These are phyloP conservation scores for Rhaphigaster nebulosa DNA, from an alignment of 2,888 invertebrate genomes.

Conservation along the genomic window DNA sequence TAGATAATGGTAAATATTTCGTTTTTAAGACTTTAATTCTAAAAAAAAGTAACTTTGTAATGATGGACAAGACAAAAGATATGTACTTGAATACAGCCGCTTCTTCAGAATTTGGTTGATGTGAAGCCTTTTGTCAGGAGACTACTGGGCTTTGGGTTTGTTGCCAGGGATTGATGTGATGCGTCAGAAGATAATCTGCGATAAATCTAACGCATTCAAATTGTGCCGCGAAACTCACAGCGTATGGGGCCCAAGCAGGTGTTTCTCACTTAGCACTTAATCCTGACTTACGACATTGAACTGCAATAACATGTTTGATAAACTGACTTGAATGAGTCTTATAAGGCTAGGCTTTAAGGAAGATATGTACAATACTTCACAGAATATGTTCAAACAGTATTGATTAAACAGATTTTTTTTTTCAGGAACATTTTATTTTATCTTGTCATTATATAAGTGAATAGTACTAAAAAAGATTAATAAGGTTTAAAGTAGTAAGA, in stretches of 20 bases:
- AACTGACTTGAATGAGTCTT: not conserved
- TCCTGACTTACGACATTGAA: not conserved
- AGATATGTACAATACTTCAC: not conserved
- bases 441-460: too few relatives aligned
- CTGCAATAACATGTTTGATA: not conserved
- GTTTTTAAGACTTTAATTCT: too few relatives aligned
- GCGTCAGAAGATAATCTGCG: not conserved
- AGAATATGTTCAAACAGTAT: too few relatives aligned
- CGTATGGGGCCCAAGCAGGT: too few relatives aligned
- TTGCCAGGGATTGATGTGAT: not conserved
- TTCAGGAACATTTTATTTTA: too few relatives aligned
- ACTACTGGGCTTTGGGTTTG: not conserved
- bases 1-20: too few relatives aligned
- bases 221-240: not conserved
- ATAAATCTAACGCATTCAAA: not conserved
- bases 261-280: not conserved
- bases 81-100: too few relatives aligned
- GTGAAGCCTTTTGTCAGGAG: not conserved
- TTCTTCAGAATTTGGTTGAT: not conserved
- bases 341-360: not conserved
- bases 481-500: too few relatives aligned
- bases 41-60: too few relatives aligned
- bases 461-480: too few relatives aligned
- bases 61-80: too few relatives aligned
- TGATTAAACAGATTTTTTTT: too few relatives aligned